Base-by-base conservation (phyloP, 1,140 invertebrate genomes). In the Leptinotarsa undecemlineata region DNA sequence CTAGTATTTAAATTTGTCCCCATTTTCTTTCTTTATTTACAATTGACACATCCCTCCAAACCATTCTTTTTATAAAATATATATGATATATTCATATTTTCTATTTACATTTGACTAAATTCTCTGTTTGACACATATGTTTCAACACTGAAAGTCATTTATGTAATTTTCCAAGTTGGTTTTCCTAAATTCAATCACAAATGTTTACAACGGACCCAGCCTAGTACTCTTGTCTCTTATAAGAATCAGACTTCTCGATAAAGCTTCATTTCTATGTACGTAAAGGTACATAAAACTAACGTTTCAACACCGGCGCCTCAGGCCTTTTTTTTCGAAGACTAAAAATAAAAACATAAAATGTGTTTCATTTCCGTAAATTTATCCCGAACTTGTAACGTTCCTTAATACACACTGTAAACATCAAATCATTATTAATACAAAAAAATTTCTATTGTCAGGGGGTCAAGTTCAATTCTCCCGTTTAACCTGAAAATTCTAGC, bases 241-340 rank as follows among this genome's bases (percentile, higher is more conserved):
- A 57, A 57, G 51, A 71, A 71, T 71, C 69, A 71, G 69, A 71
- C 69, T 71, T 71, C 42, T 71, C 4, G 23, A 48, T 71, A 71
- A 71, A 71, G 69, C 69, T 71, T 71, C 33, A 4, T 71, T 71
- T 60, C 48, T 71, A 71, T 71, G 69, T 71, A 71, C 69, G 42
- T 57, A 20, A 26, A 71, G 19, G 69, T 71, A 71, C 57, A 71
- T 19, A 57, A 57, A 48, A 20, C 11, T 47, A 69, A 20, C 48
- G 15, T 69, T 69, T 69, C 48, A 48, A n/a, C 47, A 66, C 6
- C 42, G 23, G n/a, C 33, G 48, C 48, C 26, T n/a, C 21, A 26
- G 69, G n/a, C 21, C 17, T 72, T 62, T 72, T 73, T 69, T 73
- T 76, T 68, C 66, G 71, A 73, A 47, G 72, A 76, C 75, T 76